Evolutionary conservation across 2,113 vertebrate species (phyloP), one percentile per base, ranked within the genome.

Genomic region (Leiothrix lutea): DNA sequence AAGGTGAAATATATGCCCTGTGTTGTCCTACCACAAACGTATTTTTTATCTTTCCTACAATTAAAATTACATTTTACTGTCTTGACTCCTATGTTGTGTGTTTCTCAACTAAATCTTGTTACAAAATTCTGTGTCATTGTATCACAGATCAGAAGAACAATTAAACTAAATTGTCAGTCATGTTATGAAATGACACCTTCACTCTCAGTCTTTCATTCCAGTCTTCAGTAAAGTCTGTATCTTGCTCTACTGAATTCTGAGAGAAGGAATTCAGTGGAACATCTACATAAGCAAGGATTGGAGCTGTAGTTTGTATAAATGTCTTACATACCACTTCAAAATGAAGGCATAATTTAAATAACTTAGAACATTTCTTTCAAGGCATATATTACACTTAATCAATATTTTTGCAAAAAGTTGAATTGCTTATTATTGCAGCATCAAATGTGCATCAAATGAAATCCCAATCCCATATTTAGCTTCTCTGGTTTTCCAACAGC

Each of bases 321-420:
- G 36, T 90, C 91, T 95, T 89, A 93, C 28, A 66, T 18, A 86
- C 69, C 74, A 57, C 25, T 83, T 88, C 92, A 80, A 96, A 94
- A 90, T 57, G 45, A 74, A 95, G 69, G 61, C 71, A 36, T 78
- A 65, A 35, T 86, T 97, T 97, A 92, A 97, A 93, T 15, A 94
- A 86, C 86, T 95, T 90, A 62, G 51, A 78, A 90, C 89, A 92
- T 95, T 65, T 92, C 74, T 94, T 93, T 82, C 86, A 92, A 94
- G 92, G 50, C 3, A 4, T 66, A 58, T 72, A 24, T 96, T 88
- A 88, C 73, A 75, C 70, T 90, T 85, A 74, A 64, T 67, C 33
- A 58, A 44, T 89, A 87, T 88, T 90, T 92, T 87, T 85, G 53
- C 77, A 80, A 80, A 94, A 95, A 91, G 45, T 71, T 81, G 29